Evolutionary conservation across 2,888 invertebrate species (phyloP), one percentile per base, ranked within the genome.

Genomic region (Oxyscelio sp.): DNA sequence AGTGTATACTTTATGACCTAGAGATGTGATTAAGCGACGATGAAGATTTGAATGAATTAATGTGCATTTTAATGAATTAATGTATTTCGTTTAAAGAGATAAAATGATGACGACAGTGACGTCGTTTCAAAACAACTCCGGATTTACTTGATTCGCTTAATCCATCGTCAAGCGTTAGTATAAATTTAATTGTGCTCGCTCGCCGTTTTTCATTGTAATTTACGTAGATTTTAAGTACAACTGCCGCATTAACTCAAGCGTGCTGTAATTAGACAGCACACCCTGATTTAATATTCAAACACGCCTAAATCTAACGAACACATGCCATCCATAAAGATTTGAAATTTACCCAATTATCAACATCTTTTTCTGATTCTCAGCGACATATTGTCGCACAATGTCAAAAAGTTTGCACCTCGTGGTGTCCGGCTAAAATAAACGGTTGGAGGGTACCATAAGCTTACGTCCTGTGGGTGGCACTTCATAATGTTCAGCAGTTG

Each of bases 401-500:
- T 34, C 13, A 48, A 40, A 79, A 54, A 71, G 66, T 75, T 61
- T 24, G 31, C 52, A 59, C 52, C 31, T 17, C 45, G 52, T 59
- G 38, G 24, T 15, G 52, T 9, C 65, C 15, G n/a, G n/a, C n/a
- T n/a, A n/a, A n/a, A n/a, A n/a, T n/a, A n/a, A n/a, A n/a, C n/a
- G n/a, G n/a, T n/a, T n/a, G n/a, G n/a, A n/a, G n/a, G n/a, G n/a
- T n/a, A n/a, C n/a, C n/a, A n/a, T n/a, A n/a, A n/a, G n/a, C n/a
- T n/a, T n/a, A n/a, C 63, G 71, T 66, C 63, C 77, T 63, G 77
- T 65, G 81, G 83, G 71, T 74, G 90, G 89, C 91, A 93, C 91
- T 94, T 93, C 92, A 92, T 94, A 93, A 93, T 90, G 89, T 92
- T 93, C 94, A 93, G 93, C 94, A 93, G 94, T 93, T 93, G 93